These are phyloP conservation scores for Limnodromus scolopaceus DNA, from an alignment of 2,797 vertebrate species.

Conservation along the genomic window DNA sequence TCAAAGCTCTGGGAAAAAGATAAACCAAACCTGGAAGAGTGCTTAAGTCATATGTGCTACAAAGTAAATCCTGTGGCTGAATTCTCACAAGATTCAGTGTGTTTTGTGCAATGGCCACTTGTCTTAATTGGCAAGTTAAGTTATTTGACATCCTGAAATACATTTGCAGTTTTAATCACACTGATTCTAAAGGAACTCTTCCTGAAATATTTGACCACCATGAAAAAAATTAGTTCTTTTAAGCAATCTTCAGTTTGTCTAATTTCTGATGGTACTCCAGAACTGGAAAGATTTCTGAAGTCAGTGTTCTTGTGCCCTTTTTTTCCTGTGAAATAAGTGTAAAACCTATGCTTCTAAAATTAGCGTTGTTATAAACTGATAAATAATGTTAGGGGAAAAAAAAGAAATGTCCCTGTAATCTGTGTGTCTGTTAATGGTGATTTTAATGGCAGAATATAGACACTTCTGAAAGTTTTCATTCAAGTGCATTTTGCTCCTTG, in stretches of 20 bases:
- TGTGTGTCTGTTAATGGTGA: not conserved
- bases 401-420: not conserved
- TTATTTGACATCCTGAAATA: constrained; percentile 4
- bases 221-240: not conserved
- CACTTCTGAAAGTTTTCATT: not conserved
- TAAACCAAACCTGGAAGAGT: not conserved
- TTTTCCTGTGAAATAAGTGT: not conserved
- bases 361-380: not conserved
- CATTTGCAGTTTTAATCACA: not conserved
- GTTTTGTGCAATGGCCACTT: not conserved
- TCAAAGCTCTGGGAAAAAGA: not conserved
- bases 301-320: not conserved
- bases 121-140: not conserved
- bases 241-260: not conserved
- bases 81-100: not conserved
- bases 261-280: not conserved
- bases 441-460: not conserved
- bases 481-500: not conserved
- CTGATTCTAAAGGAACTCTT: not conserved
- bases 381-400: not conserved
- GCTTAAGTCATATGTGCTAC: not conserved
- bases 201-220: not conserved
- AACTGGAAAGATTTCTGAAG: not conserved
- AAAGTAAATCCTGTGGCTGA: not conserved
- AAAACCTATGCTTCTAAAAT: not conserved